These are phyloP conservation scores for Seira sanloemensis DNA, from an alignment of 2,888 invertebrate species.

Conservation along the genomic window DNA sequence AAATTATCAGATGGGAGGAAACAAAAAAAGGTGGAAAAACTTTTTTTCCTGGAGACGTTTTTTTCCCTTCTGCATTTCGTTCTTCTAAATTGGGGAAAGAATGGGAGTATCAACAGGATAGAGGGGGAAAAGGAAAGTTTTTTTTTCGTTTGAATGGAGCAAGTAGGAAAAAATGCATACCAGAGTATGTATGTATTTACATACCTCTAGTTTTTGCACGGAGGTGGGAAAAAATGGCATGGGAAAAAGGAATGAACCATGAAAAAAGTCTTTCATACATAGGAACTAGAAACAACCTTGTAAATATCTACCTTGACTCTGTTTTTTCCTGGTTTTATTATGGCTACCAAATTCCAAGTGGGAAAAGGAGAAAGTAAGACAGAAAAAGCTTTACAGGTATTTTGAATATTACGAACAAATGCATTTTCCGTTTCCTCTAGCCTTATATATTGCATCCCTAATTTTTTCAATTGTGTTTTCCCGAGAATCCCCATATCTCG, in stretches of 20 bases:
- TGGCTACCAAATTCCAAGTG: background rate
- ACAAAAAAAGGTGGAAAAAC: background rate
- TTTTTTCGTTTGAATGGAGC: background rate
- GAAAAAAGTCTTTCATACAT: too few relatives aligned
- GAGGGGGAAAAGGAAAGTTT: background rate
- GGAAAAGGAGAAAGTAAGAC: background rate
- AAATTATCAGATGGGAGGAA: background rate
- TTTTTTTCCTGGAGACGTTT: background rate
- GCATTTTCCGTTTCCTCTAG: background rate
- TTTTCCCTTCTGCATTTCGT: background rate
- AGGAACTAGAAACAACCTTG: too few relatives aligned
- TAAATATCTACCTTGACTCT: too few relatives aligned
- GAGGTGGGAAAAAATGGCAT: too few relatives aligned
- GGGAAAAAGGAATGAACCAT: too few relatives aligned
- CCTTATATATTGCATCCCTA: background rate
- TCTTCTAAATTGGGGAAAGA: background rate
- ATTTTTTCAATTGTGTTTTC: background rate
- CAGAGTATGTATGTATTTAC: background rate
- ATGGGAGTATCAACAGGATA: slow-evolving; percentile 9
- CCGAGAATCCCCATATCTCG: background rate
- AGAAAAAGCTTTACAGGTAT: background rate
- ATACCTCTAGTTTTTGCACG: background rate
- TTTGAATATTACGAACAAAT: background rate
- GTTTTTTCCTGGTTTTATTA: too few relatives aligned
- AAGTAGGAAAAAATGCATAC: background rate